phyloP scores from a whole-genome alignment of 2,888 invertebrate genomes.

The Therioaphis trifolii region DNA sequence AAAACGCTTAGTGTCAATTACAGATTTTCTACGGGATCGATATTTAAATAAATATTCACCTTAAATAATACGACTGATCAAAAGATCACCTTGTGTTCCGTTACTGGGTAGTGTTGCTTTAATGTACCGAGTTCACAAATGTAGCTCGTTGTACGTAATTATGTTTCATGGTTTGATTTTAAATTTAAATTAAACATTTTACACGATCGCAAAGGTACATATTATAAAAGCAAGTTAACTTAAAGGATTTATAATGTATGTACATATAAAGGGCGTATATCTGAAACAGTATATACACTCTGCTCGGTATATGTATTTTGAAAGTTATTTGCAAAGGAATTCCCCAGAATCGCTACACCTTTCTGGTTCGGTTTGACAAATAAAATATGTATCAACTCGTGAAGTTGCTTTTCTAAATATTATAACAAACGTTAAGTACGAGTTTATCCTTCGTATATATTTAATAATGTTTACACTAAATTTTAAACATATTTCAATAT shows the following conservation, averaged over 20 bases:
- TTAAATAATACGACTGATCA: neutral
- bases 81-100: neutral
- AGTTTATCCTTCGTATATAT: neutral
- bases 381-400: constrained; percentile 11
- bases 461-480: neutral
- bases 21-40: constrained; percentile 32
- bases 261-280: constrained; percentile 24
- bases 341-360: neutral
- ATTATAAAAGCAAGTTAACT: constrained; percentile 39
- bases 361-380: neutral
- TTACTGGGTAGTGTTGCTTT: neutral
- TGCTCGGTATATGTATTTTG: constrained; percentile 16
- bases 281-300: neutral
- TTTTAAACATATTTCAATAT: neutral
- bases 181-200: constrained; percentile 48
- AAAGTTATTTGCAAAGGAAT: constrained; percentile 45
- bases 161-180: constrained; percentile 10
- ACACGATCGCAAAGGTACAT: constrained; percentile 28
- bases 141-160: neutral
- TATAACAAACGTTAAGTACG: neutral
- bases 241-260: constrained; percentile 37
- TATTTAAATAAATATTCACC: constrained; percentile 9
- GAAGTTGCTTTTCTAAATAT: constrained; percentile 3
- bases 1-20: constrained; percentile 16
- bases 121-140: neutral